Evolutionary conservation across 1,140 invertebrate genomes (phyloP).

Genomic region (Aplysia californica): DNA sequence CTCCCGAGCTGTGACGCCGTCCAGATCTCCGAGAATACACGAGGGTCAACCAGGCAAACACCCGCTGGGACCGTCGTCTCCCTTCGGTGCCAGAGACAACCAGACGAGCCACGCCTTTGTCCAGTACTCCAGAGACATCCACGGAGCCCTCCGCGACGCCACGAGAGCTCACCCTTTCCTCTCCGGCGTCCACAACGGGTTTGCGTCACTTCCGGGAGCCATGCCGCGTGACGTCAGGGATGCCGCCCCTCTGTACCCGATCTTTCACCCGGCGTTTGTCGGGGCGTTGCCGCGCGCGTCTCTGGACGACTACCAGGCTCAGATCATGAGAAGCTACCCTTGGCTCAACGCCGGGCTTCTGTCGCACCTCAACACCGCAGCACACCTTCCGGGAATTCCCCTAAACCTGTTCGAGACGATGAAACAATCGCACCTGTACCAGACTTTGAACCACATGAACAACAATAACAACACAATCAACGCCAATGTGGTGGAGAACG

Average conservation of each 20-base stretch:
- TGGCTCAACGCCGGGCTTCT: background rate
- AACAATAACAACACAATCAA: slow-evolving; percentile 16
- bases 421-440: slow-evolving; percentile 11
- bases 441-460: background rate
- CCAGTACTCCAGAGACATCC: background rate
- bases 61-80: background rate
- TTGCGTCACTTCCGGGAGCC: background rate
- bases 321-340: background rate
- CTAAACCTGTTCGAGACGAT: background rate
- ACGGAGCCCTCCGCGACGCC: background rate
- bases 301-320: slow-evolving; percentile 17
- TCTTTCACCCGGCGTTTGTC: slow-evolving; percentile 9
- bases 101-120: background rate
- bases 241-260: background rate
- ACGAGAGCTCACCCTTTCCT: background rate
- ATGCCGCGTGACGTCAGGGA: slow-evolving; percentile 1
- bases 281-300: background rate
- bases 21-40: background rate
- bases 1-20: no score
- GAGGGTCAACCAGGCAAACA: background rate
- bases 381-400: background rate
- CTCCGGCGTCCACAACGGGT: background rate
- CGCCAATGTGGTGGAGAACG: no score
- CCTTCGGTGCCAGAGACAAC: background rate
- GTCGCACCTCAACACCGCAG: no score